Base-by-base conservation (phyloP, 2,888 invertebrate species). In the Leucophora obtusa region DNA sequence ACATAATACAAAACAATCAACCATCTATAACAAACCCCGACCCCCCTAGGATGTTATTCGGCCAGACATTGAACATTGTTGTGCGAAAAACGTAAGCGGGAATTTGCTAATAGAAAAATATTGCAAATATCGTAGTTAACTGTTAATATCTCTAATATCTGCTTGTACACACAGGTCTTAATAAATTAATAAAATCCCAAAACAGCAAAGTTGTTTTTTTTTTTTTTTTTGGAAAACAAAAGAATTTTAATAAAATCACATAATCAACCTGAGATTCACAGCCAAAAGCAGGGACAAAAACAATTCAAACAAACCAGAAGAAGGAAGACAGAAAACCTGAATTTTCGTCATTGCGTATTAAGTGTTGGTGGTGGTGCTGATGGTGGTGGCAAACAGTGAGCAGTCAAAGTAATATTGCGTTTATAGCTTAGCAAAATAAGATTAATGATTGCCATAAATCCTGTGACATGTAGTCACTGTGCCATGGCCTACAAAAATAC, bases 371-470 rank as follows among this genome's bases (percentile, higher is more conserved):
- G 15, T 56, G 47, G 60, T 28, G 53, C 0, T 56, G 63, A 10
- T 33, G 59, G 51, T 66, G 65, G 59, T 66, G 66, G 58, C 66
- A 50, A 65, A 65, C 65, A 43, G 58, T 47, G 38, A 65, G 54
- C 60, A 72, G 58, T 71, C 80, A 82, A 79, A 78, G 79, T 80
- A 82, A 81, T 81, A 81, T 77, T 81, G 70, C 81, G 60, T 70
- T 58, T 74, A 69, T 74, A 66, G 81, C 81, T 81, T 82, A 79
- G 82, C 85, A 84, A 85, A 88, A 86, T 85, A 89, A 89, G 90
- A 89, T 89, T 90, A 89, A 89, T 89, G 89, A 88, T 87, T 88
- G 88, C 87, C 88, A 90, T 89, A 89, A 90, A 90, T 90, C 89
- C 87, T 86, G 87, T 84, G 86, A 85, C 87, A 86, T 86, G 62